Evolutionary conservation across 1,140 invertebrate species (phyloP).

Genomic region (Contarinia nasturtii): DNA sequence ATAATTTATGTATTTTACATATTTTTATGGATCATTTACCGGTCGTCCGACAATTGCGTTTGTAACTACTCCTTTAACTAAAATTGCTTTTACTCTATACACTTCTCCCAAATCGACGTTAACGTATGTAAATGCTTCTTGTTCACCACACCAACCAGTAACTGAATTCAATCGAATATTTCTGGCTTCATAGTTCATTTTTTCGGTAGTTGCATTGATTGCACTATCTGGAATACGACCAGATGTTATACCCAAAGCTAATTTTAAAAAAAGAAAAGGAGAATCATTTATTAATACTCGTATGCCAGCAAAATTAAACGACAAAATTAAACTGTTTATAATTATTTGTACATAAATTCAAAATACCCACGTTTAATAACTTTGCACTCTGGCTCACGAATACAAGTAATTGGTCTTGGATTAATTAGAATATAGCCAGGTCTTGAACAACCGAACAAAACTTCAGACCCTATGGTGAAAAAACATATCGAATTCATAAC

Average conservation of each 20-base stretch:
- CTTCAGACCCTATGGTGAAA: constrained; percentile 42
- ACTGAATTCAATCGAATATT: constrained; percentile 83
- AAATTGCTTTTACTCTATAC: constrained; percentile 74
- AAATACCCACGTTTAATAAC: constrained; percentile 81
- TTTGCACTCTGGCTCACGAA: constrained; percentile 82
- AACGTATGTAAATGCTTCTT: constrained; percentile 88
- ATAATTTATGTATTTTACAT: too few relatives aligned
- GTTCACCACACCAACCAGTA: constrained; percentile 87
- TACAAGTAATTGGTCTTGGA: constrained; percentile 73
- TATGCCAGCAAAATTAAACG: too few relatives aligned
- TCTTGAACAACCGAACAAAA: constrained; percentile 73
- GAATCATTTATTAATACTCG: too few relatives aligned
- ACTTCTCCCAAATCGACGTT: constrained; percentile 84
- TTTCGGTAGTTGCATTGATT: constrained; percentile 89
- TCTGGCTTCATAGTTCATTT: constrained; percentile 76
- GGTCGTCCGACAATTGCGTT: constrained; percentile 87
- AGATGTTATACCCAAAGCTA: constrained; percentile 75
- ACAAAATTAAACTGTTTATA: too few relatives aligned
- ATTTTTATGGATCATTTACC: too few relatives aligned
- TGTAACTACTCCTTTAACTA: constrained; percentile 85
- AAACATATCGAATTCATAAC: too few relatives aligned
- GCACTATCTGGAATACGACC: constrained; percentile 84
- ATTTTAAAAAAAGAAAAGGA: too few relatives aligned
- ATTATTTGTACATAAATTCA: too few relatives aligned
- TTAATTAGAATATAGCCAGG: constrained; percentile 88